phyloP scores from a whole-genome alignment of 2,888 invertebrate genomes.

The Cosmorhoe ocellata region DNA sequence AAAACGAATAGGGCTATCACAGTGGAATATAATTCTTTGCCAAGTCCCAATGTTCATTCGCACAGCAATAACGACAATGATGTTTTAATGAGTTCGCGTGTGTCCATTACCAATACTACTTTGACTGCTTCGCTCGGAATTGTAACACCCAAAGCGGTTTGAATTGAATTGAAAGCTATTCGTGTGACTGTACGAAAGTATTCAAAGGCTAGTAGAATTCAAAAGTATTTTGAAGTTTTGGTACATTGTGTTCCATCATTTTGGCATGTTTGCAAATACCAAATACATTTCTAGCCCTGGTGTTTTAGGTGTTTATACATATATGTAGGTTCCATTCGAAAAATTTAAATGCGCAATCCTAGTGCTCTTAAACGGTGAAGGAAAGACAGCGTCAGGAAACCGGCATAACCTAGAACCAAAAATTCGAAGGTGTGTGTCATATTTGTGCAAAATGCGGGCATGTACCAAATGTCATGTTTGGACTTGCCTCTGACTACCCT shows the following conservation, averaged over 20 bases:
- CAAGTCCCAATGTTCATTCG: not conserved
- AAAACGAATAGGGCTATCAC: not conserved
- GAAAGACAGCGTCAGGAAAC: too few relatives aligned
- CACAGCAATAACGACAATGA: slow-evolving; percentile 6
- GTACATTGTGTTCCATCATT: not conserved
- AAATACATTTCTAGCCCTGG: too few relatives aligned
- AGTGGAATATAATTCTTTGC: not conserved
- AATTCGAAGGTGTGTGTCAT: too few relatives aligned
- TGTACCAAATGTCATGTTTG: too few relatives aligned
- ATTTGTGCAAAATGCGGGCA: too few relatives aligned
- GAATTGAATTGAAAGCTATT: slow-evolving; percentile 12
- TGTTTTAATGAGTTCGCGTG: slow-evolving; percentile 7
- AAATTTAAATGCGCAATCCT: too few relatives aligned
- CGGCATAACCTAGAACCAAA: too few relatives aligned
- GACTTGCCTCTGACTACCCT: too few relatives aligned
- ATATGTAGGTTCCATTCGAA: too few relatives aligned
- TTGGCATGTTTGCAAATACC: too few relatives aligned
- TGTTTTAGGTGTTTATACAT: too few relatives aligned
- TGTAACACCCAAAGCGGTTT: not conserved
- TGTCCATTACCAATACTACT: slow-evolving; percentile 5
- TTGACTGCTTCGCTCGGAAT: slow-evolving; percentile 3
- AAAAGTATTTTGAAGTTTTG: not conserved
- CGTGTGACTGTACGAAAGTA: not conserved
- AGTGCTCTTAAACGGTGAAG: too few relatives aligned
- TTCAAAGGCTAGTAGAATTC: slow-evolving; percentile 4